phyloP scores from a whole-genome alignment of 2,113 vertebrate species.

The Phylloscopus whistleri region DNA sequence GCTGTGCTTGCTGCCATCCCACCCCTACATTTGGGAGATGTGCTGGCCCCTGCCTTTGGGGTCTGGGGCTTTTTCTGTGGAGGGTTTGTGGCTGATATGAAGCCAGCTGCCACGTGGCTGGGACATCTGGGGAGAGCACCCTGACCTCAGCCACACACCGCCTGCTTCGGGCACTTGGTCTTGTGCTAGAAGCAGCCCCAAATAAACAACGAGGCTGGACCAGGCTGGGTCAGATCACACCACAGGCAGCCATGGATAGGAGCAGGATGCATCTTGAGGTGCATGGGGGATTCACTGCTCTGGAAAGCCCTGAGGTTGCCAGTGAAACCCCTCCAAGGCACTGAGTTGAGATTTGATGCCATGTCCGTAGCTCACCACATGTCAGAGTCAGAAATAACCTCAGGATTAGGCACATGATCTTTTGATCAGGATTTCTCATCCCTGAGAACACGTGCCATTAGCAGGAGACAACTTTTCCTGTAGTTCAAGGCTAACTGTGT shows the following conservation, averaged over 20 bases:
- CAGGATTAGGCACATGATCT: fast-evolving
- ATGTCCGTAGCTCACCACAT: fast-evolving
- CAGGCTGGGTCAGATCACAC: neutral
- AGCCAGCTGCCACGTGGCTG: neutral
- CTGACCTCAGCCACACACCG: fast-evolving
- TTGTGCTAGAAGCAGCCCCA: neutral
- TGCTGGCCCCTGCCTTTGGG: neutral
- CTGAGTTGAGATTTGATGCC: neutral
- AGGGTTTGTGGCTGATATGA: neutral
- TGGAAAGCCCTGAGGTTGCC: neutral
- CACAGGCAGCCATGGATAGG: neutral
- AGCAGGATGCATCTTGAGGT: neutral
- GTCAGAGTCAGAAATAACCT: neutral
- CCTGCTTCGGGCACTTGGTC: neutral
- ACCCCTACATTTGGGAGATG: fast-evolving
- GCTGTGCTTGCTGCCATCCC: neutral
- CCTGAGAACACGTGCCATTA: fast-evolving
- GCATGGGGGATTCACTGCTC: fast-evolving
- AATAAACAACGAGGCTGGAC: neutral
- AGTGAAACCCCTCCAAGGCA: fast-evolving
- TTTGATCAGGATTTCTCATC: neutral
- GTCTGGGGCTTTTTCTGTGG: fast-evolving
- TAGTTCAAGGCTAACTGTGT: neutral
- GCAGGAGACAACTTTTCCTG: neutral
- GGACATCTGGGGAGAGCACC: fast-evolving